Evolutionary conservation across 2,113 vertebrate species (phyloP).

Genomic region (Corvus cornix): DNA sequence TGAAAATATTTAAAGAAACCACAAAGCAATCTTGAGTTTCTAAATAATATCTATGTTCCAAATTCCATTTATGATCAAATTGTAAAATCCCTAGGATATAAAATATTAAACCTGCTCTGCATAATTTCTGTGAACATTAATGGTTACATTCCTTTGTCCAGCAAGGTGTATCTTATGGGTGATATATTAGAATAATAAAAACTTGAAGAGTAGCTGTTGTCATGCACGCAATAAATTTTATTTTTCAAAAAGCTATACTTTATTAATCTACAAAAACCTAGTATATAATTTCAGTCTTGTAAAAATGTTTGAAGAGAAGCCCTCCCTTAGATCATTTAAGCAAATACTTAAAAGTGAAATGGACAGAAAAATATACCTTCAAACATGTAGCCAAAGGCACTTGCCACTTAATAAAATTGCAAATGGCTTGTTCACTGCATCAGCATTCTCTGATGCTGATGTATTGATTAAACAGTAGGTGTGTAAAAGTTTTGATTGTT

Average conservation of each 20-base stretch:
- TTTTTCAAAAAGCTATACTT: neutral
- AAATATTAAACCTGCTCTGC: neutral
- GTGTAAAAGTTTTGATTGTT: neutral
- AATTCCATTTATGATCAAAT: neutral
- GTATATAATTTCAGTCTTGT: neutral
- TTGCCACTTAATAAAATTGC: neutral
- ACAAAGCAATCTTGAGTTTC: neutral
- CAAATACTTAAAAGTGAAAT: neutral
- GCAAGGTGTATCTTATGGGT: neutral
- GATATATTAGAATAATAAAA: neutral
- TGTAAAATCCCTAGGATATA: neutral
- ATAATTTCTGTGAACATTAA: neutral
- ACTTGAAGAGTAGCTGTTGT: neutral
- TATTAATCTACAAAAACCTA: neutral
- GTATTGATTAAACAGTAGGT: neutral
- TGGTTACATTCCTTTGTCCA: neutral
- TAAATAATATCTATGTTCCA: neutral
- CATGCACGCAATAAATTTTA: neutral
- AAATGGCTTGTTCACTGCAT: neutral
- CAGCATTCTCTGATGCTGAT: neutral
- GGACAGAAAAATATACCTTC: neutral
- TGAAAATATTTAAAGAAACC: constrained; percentile 26
- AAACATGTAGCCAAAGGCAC: neutral
- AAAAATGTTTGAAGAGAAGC: neutral
- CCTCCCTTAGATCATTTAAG: neutral